Evolutionary conservation across 2,797 vertebrate species (phyloP).

Genomic region (Sebastes matsubarae): DNA sequence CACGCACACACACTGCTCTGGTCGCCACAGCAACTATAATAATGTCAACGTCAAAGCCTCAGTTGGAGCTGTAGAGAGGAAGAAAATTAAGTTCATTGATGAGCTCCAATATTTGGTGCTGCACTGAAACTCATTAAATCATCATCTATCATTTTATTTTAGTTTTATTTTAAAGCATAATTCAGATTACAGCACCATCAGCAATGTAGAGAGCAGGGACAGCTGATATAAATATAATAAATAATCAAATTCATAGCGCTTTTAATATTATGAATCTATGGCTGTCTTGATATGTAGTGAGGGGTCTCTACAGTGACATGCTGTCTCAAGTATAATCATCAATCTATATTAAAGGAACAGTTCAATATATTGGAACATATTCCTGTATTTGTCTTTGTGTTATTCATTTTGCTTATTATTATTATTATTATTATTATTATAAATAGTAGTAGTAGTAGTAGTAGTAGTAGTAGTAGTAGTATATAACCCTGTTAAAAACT

Average conservation of each 20-base stretch:
- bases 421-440: neutral
- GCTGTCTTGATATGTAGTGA: neutral
- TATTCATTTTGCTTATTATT: neutral
- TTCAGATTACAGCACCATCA: neutral
- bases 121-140: too few relatives aligned
- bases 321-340: neutral
- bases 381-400: neutral
- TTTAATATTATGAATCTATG: neutral
- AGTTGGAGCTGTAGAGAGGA: neutral
- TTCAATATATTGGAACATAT: neutral
- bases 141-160: neutral
- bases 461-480: neutral
- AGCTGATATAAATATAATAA: neutral
- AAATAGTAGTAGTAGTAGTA: neutral
- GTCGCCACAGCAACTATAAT: constrained; percentile 34
- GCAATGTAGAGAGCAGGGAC: neutral
- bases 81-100: constrained; percentile 4
- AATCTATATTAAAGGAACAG: neutral
- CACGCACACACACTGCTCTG: neutral
- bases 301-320: neutral
- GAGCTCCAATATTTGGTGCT: neutral
- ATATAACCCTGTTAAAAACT: neutral
- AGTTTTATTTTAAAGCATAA: neutral
- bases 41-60: constrained; percentile 29
- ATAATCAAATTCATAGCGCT: accelerated